Conservation (phyloP, 2,113 vertebrate genomes). For the Cnemophilus loriae region DNA sequence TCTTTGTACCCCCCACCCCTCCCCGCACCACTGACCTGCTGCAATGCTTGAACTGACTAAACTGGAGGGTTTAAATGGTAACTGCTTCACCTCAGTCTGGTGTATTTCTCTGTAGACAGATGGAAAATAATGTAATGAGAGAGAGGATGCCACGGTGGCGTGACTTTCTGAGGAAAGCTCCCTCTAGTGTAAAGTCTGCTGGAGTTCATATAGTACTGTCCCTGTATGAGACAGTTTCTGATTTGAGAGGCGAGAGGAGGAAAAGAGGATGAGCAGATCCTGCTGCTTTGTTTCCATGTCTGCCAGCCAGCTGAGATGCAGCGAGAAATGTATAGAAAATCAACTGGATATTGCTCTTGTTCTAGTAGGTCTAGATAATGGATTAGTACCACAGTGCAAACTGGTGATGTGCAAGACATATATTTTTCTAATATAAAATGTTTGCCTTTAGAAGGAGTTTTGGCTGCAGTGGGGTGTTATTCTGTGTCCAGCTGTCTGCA, state of each 20-base stretch:
- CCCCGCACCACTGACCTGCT: not conserved
- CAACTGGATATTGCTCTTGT: not conserved
- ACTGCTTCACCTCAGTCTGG: not conserved
- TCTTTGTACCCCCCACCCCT: not conserved
- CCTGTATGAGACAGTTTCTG: not conserved
- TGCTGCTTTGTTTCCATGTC: not conserved
- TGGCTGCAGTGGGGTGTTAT: not conserved
- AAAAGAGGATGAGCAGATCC: not conserved
- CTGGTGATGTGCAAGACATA: not conserved
- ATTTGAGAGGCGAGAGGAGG: not conserved
- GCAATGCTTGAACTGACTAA: not conserved
- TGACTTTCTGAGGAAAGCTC: not conserved
- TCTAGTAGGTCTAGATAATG: not conserved
- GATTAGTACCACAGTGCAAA: not conserved
- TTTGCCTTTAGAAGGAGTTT: not conserved
- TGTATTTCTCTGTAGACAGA: not conserved
- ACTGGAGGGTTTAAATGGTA: not conserved
- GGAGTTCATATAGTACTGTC: not conserved
- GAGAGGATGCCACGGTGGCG: not conserved
- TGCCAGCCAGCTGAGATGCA: not conserved
- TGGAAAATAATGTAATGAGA: not conserved
- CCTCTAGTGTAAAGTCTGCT: conserved; percentile 7
- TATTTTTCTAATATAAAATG: not conserved
- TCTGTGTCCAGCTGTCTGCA: not conserved
- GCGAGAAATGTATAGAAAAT: not conserved